phyloP scores from a whole-genome alignment of 2,888 invertebrate genomes.

The Platycheirus rosarum region DNA sequence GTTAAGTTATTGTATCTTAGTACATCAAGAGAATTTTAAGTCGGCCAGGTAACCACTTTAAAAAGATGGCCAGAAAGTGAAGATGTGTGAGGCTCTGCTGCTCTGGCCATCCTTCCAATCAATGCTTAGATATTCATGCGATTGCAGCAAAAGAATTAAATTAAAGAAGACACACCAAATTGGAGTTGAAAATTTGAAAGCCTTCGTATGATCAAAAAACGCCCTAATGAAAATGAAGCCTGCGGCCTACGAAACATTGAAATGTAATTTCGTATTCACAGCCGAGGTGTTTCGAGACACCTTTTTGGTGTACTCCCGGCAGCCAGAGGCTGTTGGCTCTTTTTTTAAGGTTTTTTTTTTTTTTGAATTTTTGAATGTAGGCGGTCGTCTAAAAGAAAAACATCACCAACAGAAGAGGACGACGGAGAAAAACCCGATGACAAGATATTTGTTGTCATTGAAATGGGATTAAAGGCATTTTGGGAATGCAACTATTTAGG shows the following conservation, averaged over 20 bases:
- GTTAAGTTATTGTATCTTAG: conserved; percentile 41
- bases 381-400: conserved; percentile 48
- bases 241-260: conserved; percentile 51
- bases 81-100: conserved; percentile 66
- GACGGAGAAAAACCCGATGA: not conserved
- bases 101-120: conserved; percentile 58
- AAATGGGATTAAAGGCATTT: conserved; percentile 66
- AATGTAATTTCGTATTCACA: conserved; percentile 73
- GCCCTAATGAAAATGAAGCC: conserved; percentile 51
- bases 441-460: conserved; percentile 51
- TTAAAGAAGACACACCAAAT: conserved; percentile 62
- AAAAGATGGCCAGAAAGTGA: conserved; percentile 26
- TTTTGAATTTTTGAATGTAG: conserved; percentile 40
- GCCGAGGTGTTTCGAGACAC: conserved; percentile 72
- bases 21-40: conserved; percentile 72
- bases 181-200: conserved; percentile 19
- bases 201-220: conserved; percentile 28
- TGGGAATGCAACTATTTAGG: conserved; percentile 62
- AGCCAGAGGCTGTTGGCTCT: conserved; percentile 20
- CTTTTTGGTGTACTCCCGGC: conserved; percentile 63
- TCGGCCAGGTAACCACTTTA: conserved; percentile 9
- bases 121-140: conserved; percentile 68
- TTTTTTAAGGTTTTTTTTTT: conserved; percentile 27
- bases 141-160: conserved; percentile 65
- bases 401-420: conserved; percentile 38